These are phyloP conservation scores for Apantesis nais DNA, from an alignment of 2,888 invertebrate species.

Conservation along the genomic window DNA sequence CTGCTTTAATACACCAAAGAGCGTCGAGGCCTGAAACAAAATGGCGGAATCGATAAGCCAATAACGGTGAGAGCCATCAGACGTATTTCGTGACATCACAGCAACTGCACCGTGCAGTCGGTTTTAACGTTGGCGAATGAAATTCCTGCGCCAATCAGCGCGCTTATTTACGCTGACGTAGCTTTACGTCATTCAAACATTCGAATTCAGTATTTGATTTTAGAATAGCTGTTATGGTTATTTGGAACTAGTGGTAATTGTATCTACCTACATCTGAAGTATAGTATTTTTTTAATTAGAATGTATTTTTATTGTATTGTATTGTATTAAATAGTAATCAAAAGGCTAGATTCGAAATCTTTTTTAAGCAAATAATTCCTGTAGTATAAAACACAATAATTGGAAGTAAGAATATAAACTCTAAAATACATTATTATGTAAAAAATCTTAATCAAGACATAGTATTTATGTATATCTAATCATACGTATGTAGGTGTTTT, in stretches of 20 bases:
- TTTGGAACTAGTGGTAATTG: background rate
- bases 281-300: background rate
- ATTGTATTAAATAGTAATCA: too few relatives aligned
- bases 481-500: too few relatives aligned
- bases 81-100: slow-evolving; percentile 37
- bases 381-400: too few relatives aligned
- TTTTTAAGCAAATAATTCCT: too few relatives aligned
- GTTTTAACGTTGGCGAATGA: slow-evolving; percentile 42
- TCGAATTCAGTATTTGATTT: slow-evolving; percentile 33
- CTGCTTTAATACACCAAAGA: slow-evolving; percentile 4
- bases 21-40: slow-evolving; percentile 10
- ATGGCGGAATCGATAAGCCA: slow-evolving; percentile 32
- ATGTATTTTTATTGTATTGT: background rate
- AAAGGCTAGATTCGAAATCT: too few relatives aligned
- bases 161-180: slow-evolving; percentile 33
- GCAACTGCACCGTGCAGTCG: slow-evolving; percentile 28
- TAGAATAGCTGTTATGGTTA: slow-evolving; percentile 19
- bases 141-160: slow-evolving; percentile 45
- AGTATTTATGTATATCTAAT: too few relatives aligned
- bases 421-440: too few relatives aligned
- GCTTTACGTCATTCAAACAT: slow-evolving; percentile 37
- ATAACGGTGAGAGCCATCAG: slow-evolving; percentile 41
- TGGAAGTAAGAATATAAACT: too few relatives aligned
- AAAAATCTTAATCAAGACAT: too few relatives aligned
- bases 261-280: background rate